Percentiles rank a stretch among this genome's conserved stretches.
Conservation (phyloP, 2,113 vertebrate species). For the Gila orcuttii region DNA sequence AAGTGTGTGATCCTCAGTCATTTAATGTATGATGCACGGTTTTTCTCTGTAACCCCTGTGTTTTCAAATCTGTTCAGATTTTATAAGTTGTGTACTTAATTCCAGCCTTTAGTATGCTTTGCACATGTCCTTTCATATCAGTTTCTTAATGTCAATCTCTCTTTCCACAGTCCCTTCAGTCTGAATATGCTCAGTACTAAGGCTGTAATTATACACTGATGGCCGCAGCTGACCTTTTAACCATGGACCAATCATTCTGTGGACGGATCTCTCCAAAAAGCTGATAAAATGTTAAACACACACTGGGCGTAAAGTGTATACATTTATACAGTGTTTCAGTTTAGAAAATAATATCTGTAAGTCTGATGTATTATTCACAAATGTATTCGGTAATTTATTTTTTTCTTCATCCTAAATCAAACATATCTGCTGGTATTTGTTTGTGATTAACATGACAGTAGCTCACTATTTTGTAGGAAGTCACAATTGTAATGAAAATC, state of each 20-base stretch:
- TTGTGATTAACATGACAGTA: not conserved
- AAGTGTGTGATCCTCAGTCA: too few relatives aligned
- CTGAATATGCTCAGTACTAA: conserved; percentile 85
- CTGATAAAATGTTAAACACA: not conserved
- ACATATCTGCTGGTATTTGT: not conserved
- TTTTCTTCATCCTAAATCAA: not conserved
- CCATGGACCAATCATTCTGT: not conserved
- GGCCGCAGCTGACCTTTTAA: not conserved
- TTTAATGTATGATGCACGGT: not conserved
- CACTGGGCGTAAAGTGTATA: not conserved
- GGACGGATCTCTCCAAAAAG: not conserved
- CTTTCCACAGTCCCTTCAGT: conserved; percentile 85
- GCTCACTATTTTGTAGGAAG: not conserved
- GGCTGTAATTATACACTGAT: conserved; percentile 70
- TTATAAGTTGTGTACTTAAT: not conserved
- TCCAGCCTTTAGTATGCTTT: not conserved
- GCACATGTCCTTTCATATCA: not conserved
- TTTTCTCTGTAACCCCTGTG: not conserved
- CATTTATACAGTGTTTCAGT: conserved; percentile 16
- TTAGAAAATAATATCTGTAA: not conserved
- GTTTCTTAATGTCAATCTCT: conserved; percentile 58
- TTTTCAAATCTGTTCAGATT: not conserved
- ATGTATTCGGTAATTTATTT: not conserved
- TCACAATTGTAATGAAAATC: not conserved
- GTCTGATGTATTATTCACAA: conserved; percentile 14